Percentiles rank a stretch among this genome's conserved stretches.
Evolutionary conservation across 2,888 invertebrate species (phyloP).

Genomic region (Hemithea aestivaria): DNA sequence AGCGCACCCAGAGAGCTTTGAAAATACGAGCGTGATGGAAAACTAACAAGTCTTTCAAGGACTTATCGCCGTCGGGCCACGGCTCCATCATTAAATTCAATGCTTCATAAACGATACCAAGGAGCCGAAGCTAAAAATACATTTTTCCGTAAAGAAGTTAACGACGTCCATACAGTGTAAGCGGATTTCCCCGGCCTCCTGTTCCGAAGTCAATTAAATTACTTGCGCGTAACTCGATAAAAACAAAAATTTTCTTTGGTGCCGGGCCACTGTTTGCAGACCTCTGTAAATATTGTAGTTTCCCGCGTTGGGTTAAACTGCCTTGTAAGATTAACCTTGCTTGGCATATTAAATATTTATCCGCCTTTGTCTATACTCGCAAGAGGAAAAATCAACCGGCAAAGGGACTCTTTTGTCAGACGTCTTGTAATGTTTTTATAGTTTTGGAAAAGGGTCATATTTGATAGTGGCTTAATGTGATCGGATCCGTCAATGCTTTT

Average conservation of each 20-base stretch:
- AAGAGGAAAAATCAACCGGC: conserved; percentile 25
- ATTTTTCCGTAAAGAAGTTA: conserved; percentile 5
- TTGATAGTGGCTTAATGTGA: too few species aligned
- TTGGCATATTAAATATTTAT: conserved; percentile 45
- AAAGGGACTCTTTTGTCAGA: conserved; percentile 12
- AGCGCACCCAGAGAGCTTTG: too few species aligned
- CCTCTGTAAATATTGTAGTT: conserved; percentile 49
- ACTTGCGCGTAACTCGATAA: conserved; percentile 26
- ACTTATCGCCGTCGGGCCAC: too few species aligned
- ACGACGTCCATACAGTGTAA: conserved; percentile 9
- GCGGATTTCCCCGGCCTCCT: conserved; percentile 12
- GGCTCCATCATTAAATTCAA: background rate
- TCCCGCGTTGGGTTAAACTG: conserved; percentile 33
- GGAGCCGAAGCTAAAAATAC: conserved; percentile 1
- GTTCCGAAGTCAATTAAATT: conserved; percentile 24
- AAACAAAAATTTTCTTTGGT: conserved; percentile 20
- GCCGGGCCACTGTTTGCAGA: conserved; percentile 30
- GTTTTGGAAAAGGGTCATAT: background rate
- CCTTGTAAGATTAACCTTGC: conserved; percentile 43
- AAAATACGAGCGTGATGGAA: too few species aligned
- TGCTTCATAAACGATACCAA: background rate
- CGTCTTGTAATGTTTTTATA: conserved; percentile 8
- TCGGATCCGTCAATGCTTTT: too few species aligned
- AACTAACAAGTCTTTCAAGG: too few species aligned
- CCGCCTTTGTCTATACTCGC: conserved; percentile 27